Evolutionary conservation across 2,888 invertebrate genomes (phyloP), one percentile per base, ranked within the genome.

Genomic region (Rhabditoides inermis): DNA sequence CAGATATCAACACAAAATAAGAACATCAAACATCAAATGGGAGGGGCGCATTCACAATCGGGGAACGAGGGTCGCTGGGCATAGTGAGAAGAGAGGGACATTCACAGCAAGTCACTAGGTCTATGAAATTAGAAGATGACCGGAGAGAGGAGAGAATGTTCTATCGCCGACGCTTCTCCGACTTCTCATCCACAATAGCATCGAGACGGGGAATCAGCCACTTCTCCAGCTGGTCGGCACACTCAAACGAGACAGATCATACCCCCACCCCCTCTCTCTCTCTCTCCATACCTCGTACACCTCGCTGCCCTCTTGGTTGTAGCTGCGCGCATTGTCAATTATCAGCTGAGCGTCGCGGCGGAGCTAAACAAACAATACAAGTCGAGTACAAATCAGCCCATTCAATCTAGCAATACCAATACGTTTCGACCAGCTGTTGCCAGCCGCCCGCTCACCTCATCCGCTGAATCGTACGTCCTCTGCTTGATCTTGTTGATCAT

Each of bases 291-390:
- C 69, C 52, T 63, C 63, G 39, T 89, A 92, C 65, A 95, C 91
- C 77, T 87, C 85, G 0, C 92, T 94, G 22, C 89, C 88, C 78
- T 94, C 88, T 78, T 95, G 94, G 77, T 98, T 98, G 78, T 90
- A 98, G 68, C 88, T 87, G 0, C 91, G 87, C 75, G 95, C 95
- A 79, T 98, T 98, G 52, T 85, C 84, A 78, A 98, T 92, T 91
- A 98, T 92, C 18, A 91, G 81, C 63, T 55, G 39, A 45, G 68
- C 60, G 39, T 73, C 73, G 12, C 51, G 49, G 7, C 59, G 50
- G 32, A 70, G 45, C n/a, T 59, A 51, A 6, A 51, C 60, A 48
- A 49, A 25, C 23, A 44, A 12, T 15, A 12, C 15, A 15, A 32
- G 15, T 12, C n/a, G 35, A 32, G 15, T 15, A 20, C 10, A 20